Evolutionary conservation across 2,113 vertebrate species (phyloP).

Genomic region (Emydura subglobosa): DNA sequence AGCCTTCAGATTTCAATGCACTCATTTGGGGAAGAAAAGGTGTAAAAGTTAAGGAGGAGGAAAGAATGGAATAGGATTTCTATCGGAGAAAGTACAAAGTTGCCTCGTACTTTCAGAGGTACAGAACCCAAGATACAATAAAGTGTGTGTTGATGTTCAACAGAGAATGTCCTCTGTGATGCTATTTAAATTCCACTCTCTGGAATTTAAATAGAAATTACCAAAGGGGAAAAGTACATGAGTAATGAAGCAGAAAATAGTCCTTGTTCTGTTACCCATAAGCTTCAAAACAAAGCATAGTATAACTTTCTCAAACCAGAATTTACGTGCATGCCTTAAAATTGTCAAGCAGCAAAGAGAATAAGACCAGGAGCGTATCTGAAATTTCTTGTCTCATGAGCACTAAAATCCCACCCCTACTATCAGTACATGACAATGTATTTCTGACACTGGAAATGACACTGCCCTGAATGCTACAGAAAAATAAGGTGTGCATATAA

Average conservation of each 20-base stretch:
- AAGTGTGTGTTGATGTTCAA: not conserved
- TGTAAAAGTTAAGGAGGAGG: slow-evolving; percentile 17
- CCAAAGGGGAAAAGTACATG: slow-evolving; percentile 29
- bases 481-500: not conserved
- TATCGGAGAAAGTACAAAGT: not conserved
- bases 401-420: not conserved
- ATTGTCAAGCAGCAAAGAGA: slow-evolving; percentile 61
- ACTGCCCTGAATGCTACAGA: not conserved
- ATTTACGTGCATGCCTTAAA: slow-evolving; percentile 53
- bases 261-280: slow-evolving; percentile 52
- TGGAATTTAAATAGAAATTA: slow-evolving; percentile 34
- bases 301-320: slow-evolving; percentile 42
- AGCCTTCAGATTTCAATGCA: not conserved
- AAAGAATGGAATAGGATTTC: not conserved
- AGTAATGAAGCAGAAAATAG: slow-evolving; percentile 68
- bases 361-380: slow-evolving; percentile 43
- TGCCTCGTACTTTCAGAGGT: slow-evolving; percentile 9
- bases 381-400: slow-evolving; percentile 49
- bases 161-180: not conserved
- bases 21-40: slow-evolving; percentile 18
- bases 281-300: slow-evolving; percentile 59
- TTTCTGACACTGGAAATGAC: not conserved
- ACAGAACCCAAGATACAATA: not conserved
- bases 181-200: not conserved
- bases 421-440: not conserved